Base-by-base conservation (phyloP, 37 sponge, comb jelly and placozoan species). In the Chondrilla cf. caribensis region DNA sequence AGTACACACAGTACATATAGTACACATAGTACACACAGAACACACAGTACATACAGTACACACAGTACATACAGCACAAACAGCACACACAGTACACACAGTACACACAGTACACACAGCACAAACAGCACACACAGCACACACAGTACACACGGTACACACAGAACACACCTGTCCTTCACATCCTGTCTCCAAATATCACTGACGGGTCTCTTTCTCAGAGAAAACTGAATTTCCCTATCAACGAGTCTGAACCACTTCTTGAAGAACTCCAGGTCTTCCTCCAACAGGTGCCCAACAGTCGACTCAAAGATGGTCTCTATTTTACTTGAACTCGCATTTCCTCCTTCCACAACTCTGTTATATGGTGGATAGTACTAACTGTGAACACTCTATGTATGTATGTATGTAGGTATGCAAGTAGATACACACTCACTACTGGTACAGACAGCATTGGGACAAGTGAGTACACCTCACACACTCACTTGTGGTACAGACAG, bases 281-380 rank as follows among this genome's bases (percentile, higher is more conserved):
- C 29, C 9, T 79, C 39, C 9, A 58, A 19, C n/a, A 92, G 55
- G 80, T 88, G 89, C 7, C 54, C 17, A 0, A 60, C 38, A 24
- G 57, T 62, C 9, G 26, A 21, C 17, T 60, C 37, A 37, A 86
- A 92, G 36, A 83, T 60, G 3, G 88, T 86, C 44, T 79, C 83
- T n/a, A 92, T 26, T 24, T 88, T 86, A 79, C 89, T 88, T 41
- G 65, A 80, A n/a, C 37, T 58, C 9, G 40, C 68, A 38, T 18
- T 22, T 38, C 92, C 92, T 42, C 57, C 55, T 60, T 92, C 92
- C 2, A 92, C 17, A 0, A 79, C 55, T 22, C 92, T 92, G 77
- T 3, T 0, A 85, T n/a, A n/a, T n/a, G n/a, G n/a, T n/a, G n/a
- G 2, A 26, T 59, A 3, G 26, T 3, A 42, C n/a, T 15, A 28